A percentile compares a stretch with the other conserved stretches of the same genome.
These are phyloP conservation scores for Astyanax mexicanus DNA, from an alignment of 2,797 vertebrate species.

Conservation along the genomic window DNA sequence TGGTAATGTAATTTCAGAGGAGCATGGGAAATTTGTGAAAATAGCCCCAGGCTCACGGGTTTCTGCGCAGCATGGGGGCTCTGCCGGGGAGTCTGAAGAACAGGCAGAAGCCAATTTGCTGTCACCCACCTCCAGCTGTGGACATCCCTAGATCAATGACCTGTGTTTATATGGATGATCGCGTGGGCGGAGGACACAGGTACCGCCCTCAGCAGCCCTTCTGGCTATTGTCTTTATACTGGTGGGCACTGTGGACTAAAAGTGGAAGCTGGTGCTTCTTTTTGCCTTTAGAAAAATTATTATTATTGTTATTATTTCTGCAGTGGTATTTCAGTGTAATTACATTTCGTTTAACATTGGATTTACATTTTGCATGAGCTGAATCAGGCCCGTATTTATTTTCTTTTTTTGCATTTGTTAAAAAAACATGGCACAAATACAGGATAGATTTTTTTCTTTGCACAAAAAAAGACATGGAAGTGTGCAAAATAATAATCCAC, in stretches of 20 bases:
- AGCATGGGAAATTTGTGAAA: conserved; percentile 33
- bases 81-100: conserved; percentile 70
- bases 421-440: not conserved
- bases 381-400: not conserved
- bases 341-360: not conserved
- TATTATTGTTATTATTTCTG: not conserved
- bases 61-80: conserved; percentile 51
- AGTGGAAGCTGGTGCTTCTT: not conserved
- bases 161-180: conserved; percentile 66
- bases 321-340: not conserved
- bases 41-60: conserved; percentile 47
- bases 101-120: conserved; percentile 75
- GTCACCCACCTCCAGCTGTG: conserved; percentile 74
- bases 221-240: conserved; percentile 4
- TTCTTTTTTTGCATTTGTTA: not conserved
- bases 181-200: conserved; percentile 48
- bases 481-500: not conserved
- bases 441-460: not conserved
- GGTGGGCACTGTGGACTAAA: not conserved
- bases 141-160: conserved; percentile 72
- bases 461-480: no score
- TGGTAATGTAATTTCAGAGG: conserved; percentile 10
- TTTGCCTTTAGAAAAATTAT: not conserved
- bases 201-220: conserved; percentile 28
- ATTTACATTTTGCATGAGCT: not conserved